Percentiles rank a stretch among this genome's conserved stretches.
phyloP scores from a whole-genome alignment of 2,888 invertebrate species.

The Campopleginae sp. region DNA sequence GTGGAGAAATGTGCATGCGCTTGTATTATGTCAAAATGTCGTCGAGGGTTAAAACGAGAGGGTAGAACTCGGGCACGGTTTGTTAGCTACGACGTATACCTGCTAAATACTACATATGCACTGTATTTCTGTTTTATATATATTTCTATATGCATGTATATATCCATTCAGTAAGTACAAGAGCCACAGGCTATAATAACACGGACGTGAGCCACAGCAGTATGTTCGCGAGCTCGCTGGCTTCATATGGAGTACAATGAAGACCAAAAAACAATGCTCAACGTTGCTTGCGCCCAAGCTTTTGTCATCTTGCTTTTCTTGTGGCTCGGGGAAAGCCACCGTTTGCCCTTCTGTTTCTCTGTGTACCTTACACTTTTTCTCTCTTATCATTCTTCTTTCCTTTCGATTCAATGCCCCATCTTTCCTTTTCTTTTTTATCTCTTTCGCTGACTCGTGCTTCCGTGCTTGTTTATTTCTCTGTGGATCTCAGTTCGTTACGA shows the following conservation, averaged over 20 bases:
- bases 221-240: constrained; percentile 49
- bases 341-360: constrained; percentile 29
- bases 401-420: constrained; percentile 29
- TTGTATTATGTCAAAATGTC: constrained; percentile 48
- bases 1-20: constrained; percentile 20
- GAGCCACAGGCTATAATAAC: constrained; percentile 60
- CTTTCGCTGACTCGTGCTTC: constrained; percentile 1
- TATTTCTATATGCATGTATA: constrained; percentile 22
- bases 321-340: constrained; percentile 69
- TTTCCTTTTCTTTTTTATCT: constrained; percentile 14
- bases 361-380: constrained; percentile 35
- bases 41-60: constrained; percentile 44
- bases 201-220: constrained; percentile 48
- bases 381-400: constrained; percentile 60
- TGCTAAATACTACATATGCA: constrained; percentile 36
- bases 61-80: constrained; percentile 15
- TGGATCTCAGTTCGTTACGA: neutral
- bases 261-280: constrained; percentile 74
- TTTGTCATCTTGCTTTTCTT: constrained; percentile 75
- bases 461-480: constrained; percentile 13
- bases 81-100: constrained; percentile 28
- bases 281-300: constrained; percentile 65
- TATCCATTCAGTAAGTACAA: constrained; percentile 48
- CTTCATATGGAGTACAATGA: constrained; percentile 66
- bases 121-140: constrained; percentile 25